Base-by-base conservation (phyloP, 2,888 invertebrate genomes). In the Drosophila gaucha region DNA sequence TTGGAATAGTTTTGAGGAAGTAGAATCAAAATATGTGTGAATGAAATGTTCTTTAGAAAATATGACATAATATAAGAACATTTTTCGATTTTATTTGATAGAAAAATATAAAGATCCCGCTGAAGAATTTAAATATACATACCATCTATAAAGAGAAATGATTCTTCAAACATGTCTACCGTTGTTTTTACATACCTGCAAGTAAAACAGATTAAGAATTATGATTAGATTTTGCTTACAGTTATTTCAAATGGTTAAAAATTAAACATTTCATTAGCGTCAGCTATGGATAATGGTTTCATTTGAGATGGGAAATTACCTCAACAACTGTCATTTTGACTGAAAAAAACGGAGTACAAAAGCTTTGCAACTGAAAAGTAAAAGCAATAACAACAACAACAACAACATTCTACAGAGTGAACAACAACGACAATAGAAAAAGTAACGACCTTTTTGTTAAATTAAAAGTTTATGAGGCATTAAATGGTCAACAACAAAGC, bases 391-490 rank as follows among this genome's bases (percentile, higher is more conserved):
- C 70, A 75, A 66, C 70, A 78, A 57, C 51, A 54, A 35, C 43
- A 38, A 47, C 14, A 60, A 55, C 9, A 24, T 50, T 24, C 24
- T 46, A 36, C 33, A 43, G 38, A 41, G 41, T 26, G 24, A 55
- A n/a, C 30, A 38, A 59, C 44, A 41, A 22, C 30, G 46, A 66
- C 65, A 74, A 77, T 65, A 77, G 67, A 63, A 58, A 62, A 66
- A 82, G 60, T 66, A 85, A 79, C 74, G 74, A 82, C 69, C 65
- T 74, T 87, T 85, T 85, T 87, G 82, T 87, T 85, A 85, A 85
- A 85, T 85, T 85, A 85, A 87, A 87, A 85, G 70, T 85, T 85
- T 87, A 85, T 85, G 84, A 76, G 79, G 87, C 87, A 85, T 85
- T 87, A 79, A 85, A 85, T 85, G 85, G 78, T 71, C 85, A 85